A percentile compares a stretch with the other conserved stretches of the same genome.
Evolutionary conservation across 2,113 vertebrate genomes (phyloP).

Genomic region (Hippocampus zosterae): DNA sequence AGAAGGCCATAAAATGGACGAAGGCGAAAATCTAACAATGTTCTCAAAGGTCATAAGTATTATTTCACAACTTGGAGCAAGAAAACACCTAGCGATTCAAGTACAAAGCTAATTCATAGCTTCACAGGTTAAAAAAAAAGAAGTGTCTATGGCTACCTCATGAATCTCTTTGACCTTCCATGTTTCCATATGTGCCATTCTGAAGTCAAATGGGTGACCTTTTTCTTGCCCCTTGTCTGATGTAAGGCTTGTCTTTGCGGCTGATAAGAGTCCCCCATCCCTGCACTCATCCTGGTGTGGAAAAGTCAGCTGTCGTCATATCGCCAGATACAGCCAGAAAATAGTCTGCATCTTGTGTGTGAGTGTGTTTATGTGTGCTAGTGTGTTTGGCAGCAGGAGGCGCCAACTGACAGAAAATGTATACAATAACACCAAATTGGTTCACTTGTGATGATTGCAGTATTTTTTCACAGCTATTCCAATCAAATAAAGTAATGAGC

Average conservation of each 20-base stretch:
- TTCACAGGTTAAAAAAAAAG: background rate
- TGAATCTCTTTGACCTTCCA: slow-evolving; percentile 63
- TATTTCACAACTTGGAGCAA: background rate
- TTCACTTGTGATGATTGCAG: background rate
- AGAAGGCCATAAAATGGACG: no score
- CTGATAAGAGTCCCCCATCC: slow-evolving; percentile 42
- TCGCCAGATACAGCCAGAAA: slow-evolving; percentile 49
- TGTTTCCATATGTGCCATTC: slow-evolving; percentile 37
- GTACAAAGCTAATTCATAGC: background rate
- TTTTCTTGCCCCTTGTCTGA: slow-evolving; percentile 49
- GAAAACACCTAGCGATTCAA: background rate
- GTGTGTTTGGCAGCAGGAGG: background rate
- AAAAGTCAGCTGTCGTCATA: slow-evolving; percentile 60
- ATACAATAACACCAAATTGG: slow-evolving; percentile 12
- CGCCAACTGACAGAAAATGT: slow-evolving; percentile 7
- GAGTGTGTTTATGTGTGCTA: background rate
- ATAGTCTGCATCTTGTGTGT: slow-evolving; percentile 34
- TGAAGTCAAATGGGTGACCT: slow-evolving; percentile 57
- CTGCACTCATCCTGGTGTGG: slow-evolving; percentile 50
- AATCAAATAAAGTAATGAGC: slow-evolving; percentile 17
- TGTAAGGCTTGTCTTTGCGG: slow-evolving; percentile 29
- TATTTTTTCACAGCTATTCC: slow-evolving; percentile 16
- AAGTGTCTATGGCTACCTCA: slow-evolving; percentile 30
- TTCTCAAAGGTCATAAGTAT: slow-evolving; percentile 1
- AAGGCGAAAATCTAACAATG: background rate